Percentiles rank a stretch among this genome's conserved stretches.
Evolutionary conservation across 2,888 invertebrate genomes (phyloP).

Genomic region (Chaitophorus viminalis): DNA sequence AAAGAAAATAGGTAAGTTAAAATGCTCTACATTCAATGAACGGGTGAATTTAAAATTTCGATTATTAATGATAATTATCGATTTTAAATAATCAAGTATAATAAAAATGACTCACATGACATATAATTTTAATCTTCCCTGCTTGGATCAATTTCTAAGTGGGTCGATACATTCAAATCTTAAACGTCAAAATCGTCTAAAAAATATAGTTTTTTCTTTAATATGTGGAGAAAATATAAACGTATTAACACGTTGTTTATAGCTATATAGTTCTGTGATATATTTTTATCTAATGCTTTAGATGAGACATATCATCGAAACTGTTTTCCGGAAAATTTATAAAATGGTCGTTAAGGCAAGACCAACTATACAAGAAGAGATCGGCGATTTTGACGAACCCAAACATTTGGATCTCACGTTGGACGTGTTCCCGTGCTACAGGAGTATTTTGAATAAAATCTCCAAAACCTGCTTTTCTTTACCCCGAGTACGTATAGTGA

Average conservation of each 20-base stretch:
- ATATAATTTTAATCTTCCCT: too few relatives aligned
- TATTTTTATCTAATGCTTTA: background rate
- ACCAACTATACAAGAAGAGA: background rate
- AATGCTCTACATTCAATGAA: too few relatives aligned
- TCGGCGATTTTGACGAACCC: background rate
- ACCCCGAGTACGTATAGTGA: background rate
- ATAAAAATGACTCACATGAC: too few relatives aligned
- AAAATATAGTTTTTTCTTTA: too few relatives aligned
- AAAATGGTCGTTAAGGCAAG: background rate
- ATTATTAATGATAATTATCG: too few relatives aligned
- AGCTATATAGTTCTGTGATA: background rate
- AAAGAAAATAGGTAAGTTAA: too few relatives aligned
- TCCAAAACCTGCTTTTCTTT: constrained; percentile 14
- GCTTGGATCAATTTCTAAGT: too few relatives aligned
- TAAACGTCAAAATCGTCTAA: too few relatives aligned
- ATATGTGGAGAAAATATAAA: too few relatives aligned
- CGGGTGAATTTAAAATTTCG: too few relatives aligned
- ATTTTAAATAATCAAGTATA: too few relatives aligned
- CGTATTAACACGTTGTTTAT: background rate
- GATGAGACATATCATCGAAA: constrained; percentile 14
- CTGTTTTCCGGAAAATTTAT: background rate
- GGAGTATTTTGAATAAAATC: constrained; percentile 24
- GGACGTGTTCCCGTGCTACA: constrained; percentile 39
- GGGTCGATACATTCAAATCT: too few relatives aligned
- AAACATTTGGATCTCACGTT: background rate